Percentiles rank a stretch among this genome's conserved stretches.
Conservation (phyloP, 1,140 invertebrate genomes). For the Zaprionus davidi region DNA sequence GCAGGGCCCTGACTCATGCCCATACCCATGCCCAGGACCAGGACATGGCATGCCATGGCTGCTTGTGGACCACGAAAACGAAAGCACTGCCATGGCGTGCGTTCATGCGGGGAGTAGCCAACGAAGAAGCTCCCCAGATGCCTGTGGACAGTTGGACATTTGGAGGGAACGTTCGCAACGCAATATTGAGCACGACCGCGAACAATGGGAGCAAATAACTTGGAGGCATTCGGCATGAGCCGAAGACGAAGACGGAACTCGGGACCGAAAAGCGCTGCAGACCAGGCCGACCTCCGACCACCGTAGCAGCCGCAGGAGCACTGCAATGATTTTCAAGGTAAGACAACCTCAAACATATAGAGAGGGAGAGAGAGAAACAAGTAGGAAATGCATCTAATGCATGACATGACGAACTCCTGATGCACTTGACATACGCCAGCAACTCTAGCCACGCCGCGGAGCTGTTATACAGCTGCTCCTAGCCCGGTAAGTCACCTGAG, state of each 20-base stretch:
- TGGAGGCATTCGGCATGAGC: constrained; percentile 68
- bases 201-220: constrained; percentile 83
- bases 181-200: constrained; percentile 79
- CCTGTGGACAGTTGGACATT: neutral
- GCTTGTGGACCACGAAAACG: constrained; percentile 52
- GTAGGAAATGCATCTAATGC: constrained; percentile 22
- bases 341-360: constrained; percentile 53
- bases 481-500: neutral
- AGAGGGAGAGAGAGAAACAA: neutral
- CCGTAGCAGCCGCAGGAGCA: constrained; percentile 66
- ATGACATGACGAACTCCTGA: constrained; percentile 31
- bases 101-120: constrained; percentile 30
- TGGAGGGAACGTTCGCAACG: constrained; percentile 42
- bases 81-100: constrained; percentile 54
- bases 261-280: neutral
- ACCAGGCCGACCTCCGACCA: constrained; percentile 58
- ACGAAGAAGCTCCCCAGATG: constrained; percentile 19
- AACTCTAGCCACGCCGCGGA: neutral
- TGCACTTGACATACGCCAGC: constrained; percentile 14
- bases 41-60: constrained; percentile 39
- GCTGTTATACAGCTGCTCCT: neutral
- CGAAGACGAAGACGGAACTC: constrained; percentile 19
- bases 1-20: constrained; percentile 45
- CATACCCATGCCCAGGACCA: constrained; percentile 31
- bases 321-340: constrained; percentile 77